These are phyloP conservation scores for Drosophila mettleri DNA, from an alignment of 2,888 invertebrate genomes.

Conservation along the genomic window DNA sequence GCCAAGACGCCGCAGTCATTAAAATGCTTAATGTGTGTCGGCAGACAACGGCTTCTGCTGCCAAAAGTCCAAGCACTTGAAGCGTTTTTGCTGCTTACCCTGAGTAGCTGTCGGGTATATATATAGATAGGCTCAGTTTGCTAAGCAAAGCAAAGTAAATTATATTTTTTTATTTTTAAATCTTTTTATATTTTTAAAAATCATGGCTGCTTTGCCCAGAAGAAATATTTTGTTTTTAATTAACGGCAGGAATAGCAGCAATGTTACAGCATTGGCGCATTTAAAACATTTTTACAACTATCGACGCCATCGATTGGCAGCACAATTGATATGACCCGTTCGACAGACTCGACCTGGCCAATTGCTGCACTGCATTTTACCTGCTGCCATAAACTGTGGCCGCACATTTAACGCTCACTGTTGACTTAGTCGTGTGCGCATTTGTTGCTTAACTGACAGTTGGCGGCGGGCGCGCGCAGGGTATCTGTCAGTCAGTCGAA, in stretches of 20 bases:
- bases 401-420: constrained; percentile 27
- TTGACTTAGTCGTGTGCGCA: constrained; percentile 30
- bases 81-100: constrained; percentile 8
- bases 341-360: not conserved
- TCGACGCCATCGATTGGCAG: constrained; percentile 8
- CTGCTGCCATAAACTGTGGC: constrained; percentile 56
- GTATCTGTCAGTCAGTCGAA: constrained; percentile 34
- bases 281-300: constrained; percentile 6
- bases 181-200: too few species aligned
- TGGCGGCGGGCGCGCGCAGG: constrained; percentile 4
- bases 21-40: constrained; percentile 63
- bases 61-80: constrained; percentile 33
- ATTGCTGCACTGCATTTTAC: constrained; percentile 28
- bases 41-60: constrained; percentile 37
- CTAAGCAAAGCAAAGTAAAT: too few species aligned
- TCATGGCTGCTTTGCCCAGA: too few species aligned
- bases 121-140: too few species aligned
- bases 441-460: not conserved
- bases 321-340: not conserved
- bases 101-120: not conserved
- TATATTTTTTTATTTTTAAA: not conserved
- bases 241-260: not conserved
- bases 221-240: not conserved
- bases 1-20: constrained; percentile 62
- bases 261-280: not conserved